phyloP scores from a whole-genome alignment of 2,797 vertebrate genomes.

The Danionella dracula region DNA sequence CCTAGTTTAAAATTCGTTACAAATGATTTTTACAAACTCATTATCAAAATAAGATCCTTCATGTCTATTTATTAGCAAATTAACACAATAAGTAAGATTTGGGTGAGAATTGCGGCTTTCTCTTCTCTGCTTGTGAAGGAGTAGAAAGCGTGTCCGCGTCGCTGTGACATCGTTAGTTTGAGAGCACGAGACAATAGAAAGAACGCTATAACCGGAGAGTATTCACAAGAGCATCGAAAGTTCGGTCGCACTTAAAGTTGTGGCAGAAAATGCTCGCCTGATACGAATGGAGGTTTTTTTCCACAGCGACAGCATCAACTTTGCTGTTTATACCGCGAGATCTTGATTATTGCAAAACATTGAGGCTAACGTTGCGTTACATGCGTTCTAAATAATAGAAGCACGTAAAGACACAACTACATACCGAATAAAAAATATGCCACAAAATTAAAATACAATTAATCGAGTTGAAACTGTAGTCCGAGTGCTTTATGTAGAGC shows the following conservation, averaged over 20 bases:
- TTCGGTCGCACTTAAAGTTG: background rate
- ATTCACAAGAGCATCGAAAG: background rate
- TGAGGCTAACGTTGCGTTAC: background rate
- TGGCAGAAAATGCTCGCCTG: background rate
- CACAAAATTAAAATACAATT: background rate
- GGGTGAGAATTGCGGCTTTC: too few relatives aligned
- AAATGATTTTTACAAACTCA: too few relatives aligned
- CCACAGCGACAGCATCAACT: background rate
- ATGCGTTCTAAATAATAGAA: background rate
- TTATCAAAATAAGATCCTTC: too few relatives aligned
- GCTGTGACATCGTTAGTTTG: too few relatives aligned
- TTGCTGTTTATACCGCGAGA: background rate
- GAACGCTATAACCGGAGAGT: too few relatives aligned
- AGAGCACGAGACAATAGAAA: conserved; percentile 1
- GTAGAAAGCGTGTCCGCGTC: too few relatives aligned
- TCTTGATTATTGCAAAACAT: background rate
- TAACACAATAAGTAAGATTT: too few relatives aligned
- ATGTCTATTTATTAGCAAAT: too few relatives aligned
- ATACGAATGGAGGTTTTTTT: background rate
- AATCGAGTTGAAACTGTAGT: background rate
- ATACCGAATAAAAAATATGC: background rate
- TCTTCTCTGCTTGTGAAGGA: too few relatives aligned
- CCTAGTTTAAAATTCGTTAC: too few relatives aligned
- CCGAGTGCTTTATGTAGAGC: background rate
- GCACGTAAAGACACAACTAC: background rate